Conservation (phyloP, 35 echinoderm and acorn worm species). For the Ophioderma brevispina region DNA sequence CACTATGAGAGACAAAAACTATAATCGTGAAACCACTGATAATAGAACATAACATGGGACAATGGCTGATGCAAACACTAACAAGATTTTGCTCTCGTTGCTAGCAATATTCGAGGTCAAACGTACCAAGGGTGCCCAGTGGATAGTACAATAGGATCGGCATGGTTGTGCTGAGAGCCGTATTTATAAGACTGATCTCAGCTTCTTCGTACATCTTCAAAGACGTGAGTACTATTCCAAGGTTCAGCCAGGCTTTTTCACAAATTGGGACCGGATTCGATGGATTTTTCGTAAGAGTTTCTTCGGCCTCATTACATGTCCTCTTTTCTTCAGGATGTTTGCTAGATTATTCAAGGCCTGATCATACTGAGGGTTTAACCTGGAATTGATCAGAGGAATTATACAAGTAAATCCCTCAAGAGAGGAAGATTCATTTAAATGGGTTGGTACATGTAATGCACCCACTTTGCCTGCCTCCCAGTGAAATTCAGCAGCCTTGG, state of each 20-base stretch:
- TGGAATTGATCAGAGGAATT: no score
- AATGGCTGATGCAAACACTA: no score
- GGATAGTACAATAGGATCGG: conserved; percentile 92
- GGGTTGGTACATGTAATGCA: neutral
- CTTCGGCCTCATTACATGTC: conserved; percentile 54
- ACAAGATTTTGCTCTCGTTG: neutral
- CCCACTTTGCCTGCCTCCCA: no score
- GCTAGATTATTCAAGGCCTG: conserved; percentile 92
- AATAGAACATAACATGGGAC: no score
- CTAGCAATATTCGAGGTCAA: neutral
- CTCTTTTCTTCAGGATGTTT: conserved; percentile 72
- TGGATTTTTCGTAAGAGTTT: conserved; percentile 42
- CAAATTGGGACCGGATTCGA: conserved; percentile 74
- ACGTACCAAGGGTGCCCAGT: conserved; percentile 93
- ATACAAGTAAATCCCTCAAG: no score
- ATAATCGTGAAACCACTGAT: no score
- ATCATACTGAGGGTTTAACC: conserved; percentile 83
- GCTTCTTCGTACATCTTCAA: conserved; percentile 75
- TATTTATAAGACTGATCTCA: conserved; percentile 69
- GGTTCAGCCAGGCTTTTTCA: conserved; percentile 96
- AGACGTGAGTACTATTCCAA: conserved; percentile 83
- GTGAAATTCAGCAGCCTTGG: no score
- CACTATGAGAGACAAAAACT: no score
- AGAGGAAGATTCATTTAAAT: neutral
- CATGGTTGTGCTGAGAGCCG: conserved; percentile 63